Percentiles rank a stretch among this genome's conserved stretches.
phyloP scores from a whole-genome alignment of 2,113 vertebrate genomes.

The Ranitomeya imitator region DNA sequence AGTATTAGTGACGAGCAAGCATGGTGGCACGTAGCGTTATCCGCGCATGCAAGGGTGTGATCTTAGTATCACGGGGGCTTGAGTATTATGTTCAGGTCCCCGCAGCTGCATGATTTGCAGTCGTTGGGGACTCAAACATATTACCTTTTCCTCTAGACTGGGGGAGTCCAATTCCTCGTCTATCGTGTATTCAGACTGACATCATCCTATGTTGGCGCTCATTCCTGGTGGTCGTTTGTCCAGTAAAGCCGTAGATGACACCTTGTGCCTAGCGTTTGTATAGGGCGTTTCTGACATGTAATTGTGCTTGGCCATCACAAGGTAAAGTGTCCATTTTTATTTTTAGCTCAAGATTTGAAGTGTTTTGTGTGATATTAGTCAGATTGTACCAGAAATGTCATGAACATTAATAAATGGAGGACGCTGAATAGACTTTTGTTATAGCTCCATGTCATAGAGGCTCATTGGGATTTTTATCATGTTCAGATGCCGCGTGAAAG shows the following conservation, averaged over 20 bases:
- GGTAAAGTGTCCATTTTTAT: neutral
- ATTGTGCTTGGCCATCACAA: neutral
- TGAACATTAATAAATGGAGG: conserved; percentile 18
- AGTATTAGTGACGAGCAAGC: too few relatives aligned
- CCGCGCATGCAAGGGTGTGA: too few relatives aligned
- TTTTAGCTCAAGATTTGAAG: neutral
- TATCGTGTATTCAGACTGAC: neutral
- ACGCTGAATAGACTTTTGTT: conserved; percentile 31
- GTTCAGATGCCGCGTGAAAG: conserved; percentile 19
- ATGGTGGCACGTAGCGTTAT: too few relatives aligned
- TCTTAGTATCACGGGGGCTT: too few relatives aligned
- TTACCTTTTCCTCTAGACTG: too few relatives aligned
- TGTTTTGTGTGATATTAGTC: conserved; percentile 10
- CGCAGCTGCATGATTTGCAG: too few relatives aligned
- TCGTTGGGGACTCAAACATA: too few relatives aligned
- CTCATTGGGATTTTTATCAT: conserved; percentile 23
- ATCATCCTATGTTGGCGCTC: neutral
- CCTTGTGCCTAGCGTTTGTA: neutral
- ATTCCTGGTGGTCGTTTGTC: neutral
- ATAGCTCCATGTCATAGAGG: conserved; percentile 25
- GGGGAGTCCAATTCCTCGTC: too few relatives aligned
- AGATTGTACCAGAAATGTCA: conserved; percentile 7
- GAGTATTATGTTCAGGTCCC: too few relatives aligned
- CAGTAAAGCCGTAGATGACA: neutral
- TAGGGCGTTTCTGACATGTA: neutral